Base-by-base conservation (phyloP, 2,797 vertebrate species). In the Eospalax fontanierii region DNA sequence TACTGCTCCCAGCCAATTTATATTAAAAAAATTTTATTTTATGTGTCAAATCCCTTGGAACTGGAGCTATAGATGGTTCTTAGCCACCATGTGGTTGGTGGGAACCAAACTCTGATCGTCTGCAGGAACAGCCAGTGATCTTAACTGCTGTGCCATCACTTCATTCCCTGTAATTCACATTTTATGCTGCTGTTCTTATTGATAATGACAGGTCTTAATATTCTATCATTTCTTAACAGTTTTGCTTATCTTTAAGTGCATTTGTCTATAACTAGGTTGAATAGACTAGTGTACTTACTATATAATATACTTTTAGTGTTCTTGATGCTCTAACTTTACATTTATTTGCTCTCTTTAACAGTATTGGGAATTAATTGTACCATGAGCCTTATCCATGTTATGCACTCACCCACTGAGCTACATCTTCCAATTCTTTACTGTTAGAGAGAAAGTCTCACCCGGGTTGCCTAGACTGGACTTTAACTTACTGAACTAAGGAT, bases 211-310 rank as follows among this genome's bases (percentile, higher is more conserved):
- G 63, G 78, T 89, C 35, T 81, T 16, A 92, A 6, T 92, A 59
- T 93, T 92, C 43, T 21, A 87, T 10, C 5, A 2, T 84, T 95
- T 79, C 22, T 76, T 75, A 83, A 3, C 10, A 73, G 1, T 81
- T 86, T 89, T 43, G 43, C 71, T 87, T 78, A 11, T 61, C 22
- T 85, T 95, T 80, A 88, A 15, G 89, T 84, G 57, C 24, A 80
- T 12, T 26, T 70, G 6, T 89, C 30, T 91, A 19, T 87, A 59
- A 84, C 30, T 79, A 46, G 59, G 24, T 92, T 95, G 46, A 28
- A 26, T 18, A 84, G 78, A 86, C 94, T 68, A 57, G 0, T 70
- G 61, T 83, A 19, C 18, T 91, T 82, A 59, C n/a, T 79, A 18
- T 61, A 46, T 73, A 43, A 46, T 65, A 65, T n/a, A 75, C 15